These are phyloP conservation scores for Indicator maculatus DNA, from an alignment of 2,113 vertebrate species.

Conservation along the genomic window DNA sequence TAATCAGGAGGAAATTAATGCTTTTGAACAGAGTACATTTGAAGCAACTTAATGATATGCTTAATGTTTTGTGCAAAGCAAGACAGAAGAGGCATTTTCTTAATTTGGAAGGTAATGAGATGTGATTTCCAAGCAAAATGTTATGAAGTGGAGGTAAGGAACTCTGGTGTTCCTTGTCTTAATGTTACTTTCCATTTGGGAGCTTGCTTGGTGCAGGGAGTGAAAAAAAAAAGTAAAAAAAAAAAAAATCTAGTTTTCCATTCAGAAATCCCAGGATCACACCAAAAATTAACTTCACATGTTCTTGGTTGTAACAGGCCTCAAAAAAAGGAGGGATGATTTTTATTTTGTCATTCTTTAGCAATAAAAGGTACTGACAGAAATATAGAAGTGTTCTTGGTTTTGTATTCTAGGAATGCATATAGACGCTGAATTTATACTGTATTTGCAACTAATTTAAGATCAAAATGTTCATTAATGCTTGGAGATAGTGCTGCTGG, in stretches of 20 bases:
- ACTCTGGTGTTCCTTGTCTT: not conserved
- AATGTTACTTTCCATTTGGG: not conserved
- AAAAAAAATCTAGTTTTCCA: accelerated
- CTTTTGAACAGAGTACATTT: not conserved
- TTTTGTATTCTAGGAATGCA: not conserved
- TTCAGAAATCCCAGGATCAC: not conserved
- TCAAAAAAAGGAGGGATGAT: not conserved
- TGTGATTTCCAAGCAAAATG: not conserved
- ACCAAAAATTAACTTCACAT: not conserved
- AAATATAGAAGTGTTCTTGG: not conserved
- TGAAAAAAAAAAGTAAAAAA: not conserved
- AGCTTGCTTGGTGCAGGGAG: not conserved
- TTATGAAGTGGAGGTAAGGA: not conserved
- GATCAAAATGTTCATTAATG: not conserved
- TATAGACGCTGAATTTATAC: not conserved
- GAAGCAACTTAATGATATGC: not conserved
- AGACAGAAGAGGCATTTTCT: not conserved
- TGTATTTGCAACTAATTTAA: not conserved
- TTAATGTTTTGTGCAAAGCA: not conserved
- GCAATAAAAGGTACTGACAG: not conserved
- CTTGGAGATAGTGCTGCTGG: not conserved
- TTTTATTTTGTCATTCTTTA: not conserved
- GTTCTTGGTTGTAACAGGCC: not conserved
- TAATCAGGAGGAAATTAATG: not conserved
- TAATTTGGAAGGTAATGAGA: not conserved